Evolutionary conservation across 2,797 vertebrate genomes (phyloP), one percentile per base, ranked within the genome.

Genomic region (Acridotheres tristis): DNA sequence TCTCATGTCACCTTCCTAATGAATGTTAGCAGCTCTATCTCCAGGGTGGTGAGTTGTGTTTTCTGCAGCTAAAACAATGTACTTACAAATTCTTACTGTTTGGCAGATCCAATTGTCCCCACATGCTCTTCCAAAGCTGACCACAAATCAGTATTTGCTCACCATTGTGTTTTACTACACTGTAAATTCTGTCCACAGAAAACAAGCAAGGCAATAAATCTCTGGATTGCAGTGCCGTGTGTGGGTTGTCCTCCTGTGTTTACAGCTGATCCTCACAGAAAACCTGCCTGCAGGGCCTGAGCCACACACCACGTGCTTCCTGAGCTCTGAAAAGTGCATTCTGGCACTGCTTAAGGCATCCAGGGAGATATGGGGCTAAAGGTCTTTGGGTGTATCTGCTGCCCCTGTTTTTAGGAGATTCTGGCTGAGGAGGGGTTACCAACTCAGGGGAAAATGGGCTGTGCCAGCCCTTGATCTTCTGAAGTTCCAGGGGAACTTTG

Each of bases 321-420:
- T 0, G 1, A 91, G 72, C 66, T 81, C 76, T 42, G 61, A 51
- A 36, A 34, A 38, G 66, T 47, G 36, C 27, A 36, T 68, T 75
- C 34, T 3, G 10, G 47, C 34, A 11, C 40, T 42, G 50, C 30
- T 50, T 50, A 22, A 42, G 50, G 36, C 43, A 50, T 32, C 43
- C 3, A 1, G 38, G 45, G 29, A n/a, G 34, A 10, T 22, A 12
- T n/a, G 75, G 9, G 8, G 2, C 34, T 11, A 1, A 36, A 13
- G 26, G 15, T 59, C 18, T 3, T 47, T 0, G 2, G 26, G 10
- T 13, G 27, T 15, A 32, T 11, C 12, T 18, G 30, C n/a, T 36
- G 17, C 66, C 58, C 15, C 22, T 25, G 5, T 11, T 50, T 34
- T 11, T 21, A 10, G 0, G 27, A 58, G 51, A 22, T 17, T 57